Evolutionary conservation across 1,140 invertebrate species (phyloP).

Genomic region (Aethina tumida): DNA sequence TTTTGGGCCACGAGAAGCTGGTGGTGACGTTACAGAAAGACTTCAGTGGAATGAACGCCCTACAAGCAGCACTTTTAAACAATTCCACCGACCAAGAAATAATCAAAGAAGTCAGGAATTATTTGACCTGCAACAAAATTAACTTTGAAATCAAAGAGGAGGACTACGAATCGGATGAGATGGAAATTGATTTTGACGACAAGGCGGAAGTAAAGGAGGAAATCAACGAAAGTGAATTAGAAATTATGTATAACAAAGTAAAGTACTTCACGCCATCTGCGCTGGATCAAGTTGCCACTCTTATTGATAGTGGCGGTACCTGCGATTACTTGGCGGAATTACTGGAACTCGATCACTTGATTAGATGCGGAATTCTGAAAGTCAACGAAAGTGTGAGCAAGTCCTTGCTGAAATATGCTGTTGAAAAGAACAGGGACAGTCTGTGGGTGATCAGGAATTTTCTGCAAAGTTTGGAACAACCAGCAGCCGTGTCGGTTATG

Average conservation of each 20-base stretch:
- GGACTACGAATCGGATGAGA: conserved; percentile 20
- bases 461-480: conserved; percentile 28
- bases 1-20: conserved; percentile 35
- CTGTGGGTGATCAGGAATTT: conserved; percentile 26
- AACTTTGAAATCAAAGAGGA: conserved; percentile 20
- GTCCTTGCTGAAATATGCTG: conserved; percentile 18
- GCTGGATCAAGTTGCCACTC: conserved; percentile 20
- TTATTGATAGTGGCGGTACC: conserved; percentile 23
- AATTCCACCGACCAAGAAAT: conserved; percentile 1
- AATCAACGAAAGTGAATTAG: conserved; percentile 15
- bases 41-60: not conserved
- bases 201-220: conserved; percentile 24
- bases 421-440: conserved; percentile 20
- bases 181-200: conserved; percentile 20
- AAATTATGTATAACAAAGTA: conserved; percentile 15
- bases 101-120: not conserved
- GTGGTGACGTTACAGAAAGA: conserved; percentile 2
- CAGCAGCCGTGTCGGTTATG: conserved; percentile 20
- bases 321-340: conserved; percentile 24
- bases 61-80: conserved; percentile 6
- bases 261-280: conserved; percentile 17
- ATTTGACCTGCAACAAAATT: conserved; percentile 14
- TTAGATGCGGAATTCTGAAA: conserved; percentile 16
- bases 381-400: conserved; percentile 18
- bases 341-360: conserved; percentile 24